Percentiles rank a stretch among this genome's conserved stretches.
Evolutionary conservation across 2,888 invertebrate genomes (phyloP).

Genomic region (Hirtodrosophila trivittata): DNA sequence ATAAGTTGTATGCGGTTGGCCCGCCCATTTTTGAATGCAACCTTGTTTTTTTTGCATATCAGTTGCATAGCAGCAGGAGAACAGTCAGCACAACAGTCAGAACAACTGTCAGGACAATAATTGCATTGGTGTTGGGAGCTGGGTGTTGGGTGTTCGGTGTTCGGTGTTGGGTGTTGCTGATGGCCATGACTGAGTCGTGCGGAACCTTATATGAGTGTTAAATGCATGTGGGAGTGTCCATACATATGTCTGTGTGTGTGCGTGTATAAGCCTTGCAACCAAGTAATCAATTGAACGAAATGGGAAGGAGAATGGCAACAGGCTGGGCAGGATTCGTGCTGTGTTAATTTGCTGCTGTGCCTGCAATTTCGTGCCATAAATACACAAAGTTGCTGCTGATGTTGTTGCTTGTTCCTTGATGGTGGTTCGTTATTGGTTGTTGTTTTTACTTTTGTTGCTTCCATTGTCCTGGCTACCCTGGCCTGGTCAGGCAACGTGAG

Average conservation of each 20-base stretch:
- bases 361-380: conserved; percentile 73
- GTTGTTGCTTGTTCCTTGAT: conserved; percentile 32
- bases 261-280: conserved; percentile 23
- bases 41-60: conserved; percentile 53
- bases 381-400: conserved; percentile 47
- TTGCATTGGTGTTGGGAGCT: conserved; percentile 21
- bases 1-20: conserved; percentile 69
- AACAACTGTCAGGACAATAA: conserved; percentile 20
- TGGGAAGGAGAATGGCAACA: conserved; percentile 57
- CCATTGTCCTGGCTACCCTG: conserved; percentile 15
- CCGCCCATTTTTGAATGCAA: conserved; percentile 52
- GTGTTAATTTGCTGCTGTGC: conserved; percentile 77
- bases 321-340: conserved; percentile 60
- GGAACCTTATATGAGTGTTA: conserved; percentile 13
- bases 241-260: conserved; percentile 7
- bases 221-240: conserved; percentile 10
- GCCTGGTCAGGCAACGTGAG: conserved; percentile 41
- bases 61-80: conserved; percentile 27
- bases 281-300: conserved; percentile 58
- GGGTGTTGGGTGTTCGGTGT: conserved; percentile 31
- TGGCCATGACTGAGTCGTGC: conserved; percentile 50
- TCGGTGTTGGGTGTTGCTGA: conserved; percentile 35
- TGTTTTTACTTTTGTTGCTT: conserved; percentile 21
- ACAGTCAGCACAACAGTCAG: conserved; percentile 2
- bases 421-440: conserved; percentile 4